Evolutionary conservation across 2,888 invertebrate species (phyloP).

Genomic region (Nomada hirtipes): DNA sequence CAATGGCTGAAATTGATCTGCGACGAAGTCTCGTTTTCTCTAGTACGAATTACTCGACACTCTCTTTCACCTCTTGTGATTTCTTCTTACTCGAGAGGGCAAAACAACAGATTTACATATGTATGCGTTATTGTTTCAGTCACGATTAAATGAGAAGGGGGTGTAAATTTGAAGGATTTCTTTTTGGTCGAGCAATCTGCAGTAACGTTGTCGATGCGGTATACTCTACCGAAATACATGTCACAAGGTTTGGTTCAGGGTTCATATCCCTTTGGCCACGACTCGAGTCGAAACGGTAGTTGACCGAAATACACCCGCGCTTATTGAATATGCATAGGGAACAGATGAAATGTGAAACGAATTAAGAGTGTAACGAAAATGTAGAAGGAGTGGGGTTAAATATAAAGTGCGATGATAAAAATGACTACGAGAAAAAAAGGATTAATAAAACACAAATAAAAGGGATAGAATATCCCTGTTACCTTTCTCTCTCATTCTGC

Average conservation of each 20-base stretch:
- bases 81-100: too few relatives aligned
- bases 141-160: not conserved
- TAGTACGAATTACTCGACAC: not conserved
- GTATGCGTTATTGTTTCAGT: not conserved
- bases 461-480: slow-evolving; percentile 25
- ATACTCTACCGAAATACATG: slow-evolving; percentile 10
- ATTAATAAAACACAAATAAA: not conserved
- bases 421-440: not conserved
- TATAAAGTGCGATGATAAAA: not conserved
- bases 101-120: not conserved
- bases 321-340: not conserved
- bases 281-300: not conserved
- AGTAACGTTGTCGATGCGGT: slow-evolving; percentile 22
- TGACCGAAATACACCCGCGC: slow-evolving; percentile 23
- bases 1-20: slow-evolving; percentile 46
- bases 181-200: slow-evolving; percentile 21
- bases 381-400: not conserved
- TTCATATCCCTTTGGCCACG: slow-evolving; percentile 14
- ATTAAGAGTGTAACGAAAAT: not conserved
- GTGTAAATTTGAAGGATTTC: not conserved
- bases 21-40: not conserved
- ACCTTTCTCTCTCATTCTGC: slow-evolving; percentile 27
- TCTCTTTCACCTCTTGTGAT: too few relatives aligned
- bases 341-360: not conserved
- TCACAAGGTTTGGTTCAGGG: slow-evolving; percentile 10